These are phyloP conservation scores for Mystacornis crossleyi DNA, from an alignment of 2,113 vertebrate genomes.

Conservation along the genomic window DNA sequence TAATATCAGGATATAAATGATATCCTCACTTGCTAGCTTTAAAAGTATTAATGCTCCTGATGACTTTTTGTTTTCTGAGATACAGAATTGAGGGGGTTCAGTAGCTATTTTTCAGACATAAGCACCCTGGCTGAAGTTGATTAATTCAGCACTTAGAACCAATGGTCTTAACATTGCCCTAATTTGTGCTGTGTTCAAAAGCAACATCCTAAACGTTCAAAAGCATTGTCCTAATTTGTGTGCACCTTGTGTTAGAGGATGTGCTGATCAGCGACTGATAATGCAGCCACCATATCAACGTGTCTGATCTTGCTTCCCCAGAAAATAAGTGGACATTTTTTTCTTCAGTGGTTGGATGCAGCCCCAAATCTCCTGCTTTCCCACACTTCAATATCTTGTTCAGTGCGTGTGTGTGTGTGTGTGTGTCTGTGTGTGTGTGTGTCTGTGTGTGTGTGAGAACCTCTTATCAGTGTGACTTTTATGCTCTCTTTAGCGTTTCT, in stretches of 20 bases:
- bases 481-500: neutral
- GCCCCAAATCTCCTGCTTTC: neutral
- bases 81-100: neutral
- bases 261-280: neutral
- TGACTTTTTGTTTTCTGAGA: neutral
- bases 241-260: neutral
- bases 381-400: neutral
- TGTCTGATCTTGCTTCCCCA: neutral
- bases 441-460: neutral
- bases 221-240: neutral
- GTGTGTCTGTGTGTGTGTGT: neutral
- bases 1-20: neutral
- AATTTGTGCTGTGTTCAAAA: neutral
- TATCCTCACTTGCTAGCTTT: neutral
- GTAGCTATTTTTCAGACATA: neutral
- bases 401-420: neutral
- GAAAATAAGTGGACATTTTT: neutral
- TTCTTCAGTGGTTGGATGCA: neutral
- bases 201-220: neutral
- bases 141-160: neutral
- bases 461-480: neutral
- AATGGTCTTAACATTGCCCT: neutral
- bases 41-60: neutral
- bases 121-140: neutral
- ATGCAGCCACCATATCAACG: fast-evolving